Evolutionary conservation across 2,888 invertebrate genomes (phyloP).

Genomic region (Harpalus rufipes): DNA sequence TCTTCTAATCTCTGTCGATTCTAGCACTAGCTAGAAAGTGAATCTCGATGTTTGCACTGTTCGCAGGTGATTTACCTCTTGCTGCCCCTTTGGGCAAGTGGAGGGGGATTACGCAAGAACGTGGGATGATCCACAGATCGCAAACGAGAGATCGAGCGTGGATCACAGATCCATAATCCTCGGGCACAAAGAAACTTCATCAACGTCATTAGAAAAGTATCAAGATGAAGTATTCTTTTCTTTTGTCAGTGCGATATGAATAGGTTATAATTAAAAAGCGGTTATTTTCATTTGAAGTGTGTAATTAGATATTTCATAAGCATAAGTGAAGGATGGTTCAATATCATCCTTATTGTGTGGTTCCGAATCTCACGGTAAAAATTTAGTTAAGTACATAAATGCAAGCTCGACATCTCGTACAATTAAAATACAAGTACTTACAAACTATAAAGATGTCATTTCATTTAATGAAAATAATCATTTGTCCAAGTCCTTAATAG

Average conservation of each 20-base stretch:
- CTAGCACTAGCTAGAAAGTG: neutral
- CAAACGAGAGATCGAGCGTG: neutral
- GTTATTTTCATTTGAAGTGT: neutral
- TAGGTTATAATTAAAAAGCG: neutral
- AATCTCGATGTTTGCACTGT: neutral
- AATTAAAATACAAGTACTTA: neutral
- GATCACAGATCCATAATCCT: neutral
- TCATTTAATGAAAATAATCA: neutral
- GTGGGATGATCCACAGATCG: conserved; percentile 21
- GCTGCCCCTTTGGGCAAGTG: neutral
- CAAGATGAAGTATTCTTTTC: neutral
- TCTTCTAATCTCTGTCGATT: neutral
- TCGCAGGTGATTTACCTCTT: conserved; percentile 1
- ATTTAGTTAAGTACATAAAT: no score
- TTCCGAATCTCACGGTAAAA: no score
- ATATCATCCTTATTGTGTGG: no score
- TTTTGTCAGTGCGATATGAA: neutral
- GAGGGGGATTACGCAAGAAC: conserved; percentile 29
- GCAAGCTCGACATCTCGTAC: neutral
- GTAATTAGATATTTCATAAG: neutral
- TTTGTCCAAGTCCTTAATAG: neutral
- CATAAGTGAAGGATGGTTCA: no score
- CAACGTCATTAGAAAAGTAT: neutral
- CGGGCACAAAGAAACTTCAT: conserved; percentile 1
- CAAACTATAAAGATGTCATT: neutral